A percentile compares a stretch with the other conserved stretches of the same genome.
Evolutionary conservation across 92 coral and sea anemone species (phyloP).

Genomic region (Phenganax subtilis): DNA sequence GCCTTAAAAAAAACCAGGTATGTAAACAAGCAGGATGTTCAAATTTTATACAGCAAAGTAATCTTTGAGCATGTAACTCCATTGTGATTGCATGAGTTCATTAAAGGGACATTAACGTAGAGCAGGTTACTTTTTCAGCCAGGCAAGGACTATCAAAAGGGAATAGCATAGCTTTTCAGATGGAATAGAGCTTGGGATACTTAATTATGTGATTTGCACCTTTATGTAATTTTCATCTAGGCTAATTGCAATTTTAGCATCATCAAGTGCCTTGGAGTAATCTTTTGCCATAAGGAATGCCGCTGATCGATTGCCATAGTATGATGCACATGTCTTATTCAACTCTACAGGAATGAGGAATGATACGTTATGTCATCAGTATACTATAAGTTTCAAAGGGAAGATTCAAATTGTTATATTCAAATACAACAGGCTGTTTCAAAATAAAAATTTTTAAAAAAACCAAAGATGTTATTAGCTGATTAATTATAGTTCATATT

Average conservation of each 20-base stretch:
- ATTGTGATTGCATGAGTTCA: background rate
- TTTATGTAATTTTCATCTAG: conserved; percentile 78
- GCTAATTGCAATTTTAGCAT: conserved; percentile 68
- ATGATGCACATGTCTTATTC: conserved; percentile 65
- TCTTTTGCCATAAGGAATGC: conserved; percentile 76
- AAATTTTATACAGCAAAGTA: background rate
- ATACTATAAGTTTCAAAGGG: background rate
- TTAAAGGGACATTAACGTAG: background rate
- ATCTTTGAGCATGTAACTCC: background rate
- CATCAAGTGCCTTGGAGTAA: conserved; percentile 78
- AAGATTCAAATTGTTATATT: no score
- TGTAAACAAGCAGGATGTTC: background rate
- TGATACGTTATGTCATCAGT: background rate
- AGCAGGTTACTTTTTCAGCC: background rate
- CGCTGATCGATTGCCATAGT: conserved; percentile 96
- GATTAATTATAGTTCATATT: background rate
- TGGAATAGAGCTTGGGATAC: background rate
- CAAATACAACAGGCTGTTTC: no score
- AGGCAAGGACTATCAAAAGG: background rate
- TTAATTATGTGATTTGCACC: conserved; percentile 42
- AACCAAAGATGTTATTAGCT: no score
- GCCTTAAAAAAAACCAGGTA: conserved; percentile 55
- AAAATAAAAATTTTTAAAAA: no score
- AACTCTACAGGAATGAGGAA: conserved; percentile 41
- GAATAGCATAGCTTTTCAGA: background rate